Evolutionary conservation across 2,888 invertebrate genomes (phyloP).

Genomic region (Rhyacophila evoluta): DNA sequence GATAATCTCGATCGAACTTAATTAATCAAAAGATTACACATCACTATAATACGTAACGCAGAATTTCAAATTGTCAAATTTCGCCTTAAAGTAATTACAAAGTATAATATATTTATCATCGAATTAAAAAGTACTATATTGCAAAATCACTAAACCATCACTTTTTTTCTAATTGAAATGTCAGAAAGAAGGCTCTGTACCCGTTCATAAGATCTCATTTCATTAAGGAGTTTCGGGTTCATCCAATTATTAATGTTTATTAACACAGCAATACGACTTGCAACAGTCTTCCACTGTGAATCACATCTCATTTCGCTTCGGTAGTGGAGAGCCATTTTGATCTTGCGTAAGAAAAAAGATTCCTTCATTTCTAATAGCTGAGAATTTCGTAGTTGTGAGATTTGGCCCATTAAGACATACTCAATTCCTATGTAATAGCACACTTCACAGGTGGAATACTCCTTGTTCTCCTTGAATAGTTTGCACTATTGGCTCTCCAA

Average conservation of each 20-base stretch:
- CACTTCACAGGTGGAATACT: conserved; percentile 42
- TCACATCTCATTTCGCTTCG: background rate
- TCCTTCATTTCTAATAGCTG: conserved; percentile 11
- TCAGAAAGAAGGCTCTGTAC: conserved; percentile 52
- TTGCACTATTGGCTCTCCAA: conserved; percentile 43
- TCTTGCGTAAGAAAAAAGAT: background rate
- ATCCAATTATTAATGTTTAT: conserved; percentile 31
- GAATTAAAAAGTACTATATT: conserved; percentile 54
- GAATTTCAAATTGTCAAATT: conserved; percentile 54
- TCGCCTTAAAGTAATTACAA: conserved; percentile 52
- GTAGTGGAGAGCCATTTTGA: conserved; percentile 1
- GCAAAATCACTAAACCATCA: conserved; percentile 55
- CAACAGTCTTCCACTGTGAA: conserved; percentile 16
- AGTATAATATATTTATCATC: conserved; percentile 47
- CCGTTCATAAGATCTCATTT: conserved; percentile 49
- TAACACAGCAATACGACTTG: background rate
- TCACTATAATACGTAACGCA: conserved; percentile 49
- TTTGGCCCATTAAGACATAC: conserved; percentile 12
- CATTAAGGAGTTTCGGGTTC: conserved; percentile 23
- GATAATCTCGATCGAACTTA: conserved; percentile 16
- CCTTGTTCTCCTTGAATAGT: conserved; percentile 40
- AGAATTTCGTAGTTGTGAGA: conserved; percentile 12
- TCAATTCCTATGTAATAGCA: background rate
- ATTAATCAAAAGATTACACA: conserved; percentile 37
- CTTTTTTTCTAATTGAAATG: conserved; percentile 52